These are phyloP conservation scores for Centrocercus urophasianus DNA, from an alignment of 2,113 vertebrate species.

Conservation along the genomic window DNA sequence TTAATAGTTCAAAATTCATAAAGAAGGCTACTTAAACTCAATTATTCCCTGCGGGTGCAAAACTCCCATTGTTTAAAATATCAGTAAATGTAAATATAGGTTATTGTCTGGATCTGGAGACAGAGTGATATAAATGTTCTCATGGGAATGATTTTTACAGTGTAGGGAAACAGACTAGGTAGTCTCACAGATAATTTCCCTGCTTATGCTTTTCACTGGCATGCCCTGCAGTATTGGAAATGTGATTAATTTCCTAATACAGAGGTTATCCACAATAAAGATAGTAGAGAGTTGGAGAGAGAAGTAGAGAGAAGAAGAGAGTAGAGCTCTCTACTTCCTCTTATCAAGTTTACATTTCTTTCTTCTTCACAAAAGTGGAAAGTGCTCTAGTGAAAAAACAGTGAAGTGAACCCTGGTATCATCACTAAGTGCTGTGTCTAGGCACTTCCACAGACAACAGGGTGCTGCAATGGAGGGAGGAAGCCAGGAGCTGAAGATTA, in stretches of 20 bases:
- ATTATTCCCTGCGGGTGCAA: neutral
- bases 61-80: conserved; percentile 3
- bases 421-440: neutral
- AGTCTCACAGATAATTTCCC: neutral
- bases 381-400: neutral
- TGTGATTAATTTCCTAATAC: neutral
- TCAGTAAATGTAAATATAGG: neutral
- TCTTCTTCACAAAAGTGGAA: neutral
- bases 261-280: neutral
- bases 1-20: neutral
- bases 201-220: fast-evolving
- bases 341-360: neutral
- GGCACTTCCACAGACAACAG: neutral
- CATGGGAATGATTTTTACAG: neutral
- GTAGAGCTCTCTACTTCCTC: neutral
- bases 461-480: neutral
- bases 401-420: neutral
- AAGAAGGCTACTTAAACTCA: neutral
- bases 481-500: fast-evolving
- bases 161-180: neutral
- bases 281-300: too few relatives aligned
- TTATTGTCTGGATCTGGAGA: neutral
- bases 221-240: neutral
- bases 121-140: neutral
- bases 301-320: too few relatives aligned